phyloP scores from a whole-genome alignment of 2,797 vertebrate species.

The Acrocephalus scirpaceus region DNA sequence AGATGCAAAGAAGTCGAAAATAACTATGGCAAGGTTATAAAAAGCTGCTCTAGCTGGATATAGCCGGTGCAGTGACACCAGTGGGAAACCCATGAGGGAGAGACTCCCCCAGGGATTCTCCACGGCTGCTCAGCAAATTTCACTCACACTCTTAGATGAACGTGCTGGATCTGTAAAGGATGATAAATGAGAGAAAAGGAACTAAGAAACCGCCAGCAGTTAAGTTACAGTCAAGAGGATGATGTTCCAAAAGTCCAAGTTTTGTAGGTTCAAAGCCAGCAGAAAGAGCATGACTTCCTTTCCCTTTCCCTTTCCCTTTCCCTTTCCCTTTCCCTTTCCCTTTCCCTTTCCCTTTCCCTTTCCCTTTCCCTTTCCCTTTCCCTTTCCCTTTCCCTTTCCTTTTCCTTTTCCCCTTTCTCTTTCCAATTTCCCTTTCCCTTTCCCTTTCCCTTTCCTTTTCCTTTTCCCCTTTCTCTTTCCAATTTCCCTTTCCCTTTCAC shows the following conservation, averaged over 20 bases:
- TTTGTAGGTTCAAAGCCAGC: neutral
- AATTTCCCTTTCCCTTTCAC: neutral
- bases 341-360: neutral
- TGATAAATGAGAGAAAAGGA: neutral
- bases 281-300: fast-evolving
- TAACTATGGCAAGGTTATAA: neutral
- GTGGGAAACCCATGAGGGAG: neutral
- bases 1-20: neutral
- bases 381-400: neutral
- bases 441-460: neutral
- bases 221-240: neutral
- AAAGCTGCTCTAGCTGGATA: neutral
- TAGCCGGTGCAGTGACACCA: neutral
- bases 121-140: neutral
- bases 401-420: neutral
- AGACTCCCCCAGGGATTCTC: neutral
- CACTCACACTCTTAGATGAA: neutral
- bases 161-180: neutral
- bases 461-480: neutral
- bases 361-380: neutral
- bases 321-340: neutral
- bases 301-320: neutral
- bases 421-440: neutral
- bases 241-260: neutral
- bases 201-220: neutral